A percentile compares a stretch with the other conserved stretches of the same genome.
phyloP scores from a whole-genome alignment of 2,797 vertebrate genomes.

The Erethizon dorsatum region DNA sequence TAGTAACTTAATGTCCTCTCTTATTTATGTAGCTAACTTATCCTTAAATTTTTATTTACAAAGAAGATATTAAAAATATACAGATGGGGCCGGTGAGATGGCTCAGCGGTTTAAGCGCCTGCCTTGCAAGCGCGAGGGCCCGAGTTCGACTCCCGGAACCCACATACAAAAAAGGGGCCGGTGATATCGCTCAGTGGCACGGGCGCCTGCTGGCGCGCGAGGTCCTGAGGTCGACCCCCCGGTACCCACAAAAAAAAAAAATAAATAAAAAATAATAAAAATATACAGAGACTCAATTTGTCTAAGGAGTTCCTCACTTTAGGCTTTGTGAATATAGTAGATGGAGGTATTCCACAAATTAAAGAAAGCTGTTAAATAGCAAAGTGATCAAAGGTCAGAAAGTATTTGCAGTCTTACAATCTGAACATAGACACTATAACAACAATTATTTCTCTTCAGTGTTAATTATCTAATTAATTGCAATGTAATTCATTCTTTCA shows the following conservation, averaged over 20 bases:
- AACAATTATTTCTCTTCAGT: neutral
- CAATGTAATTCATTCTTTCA: neutral
- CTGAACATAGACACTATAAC: neutral
- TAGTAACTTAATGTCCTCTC: neutral
- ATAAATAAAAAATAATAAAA: no score
- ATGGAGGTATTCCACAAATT: neutral
- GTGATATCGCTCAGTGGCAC: no score
- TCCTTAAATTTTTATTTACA: conserved; percentile 54
- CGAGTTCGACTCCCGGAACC: no score
- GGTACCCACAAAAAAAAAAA: no score
- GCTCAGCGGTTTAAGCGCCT: no score
- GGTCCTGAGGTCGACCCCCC: no score
- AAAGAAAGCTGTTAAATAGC: conserved; percentile 22
- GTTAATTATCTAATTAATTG: conserved; percentile 8
- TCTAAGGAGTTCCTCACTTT: neutral
- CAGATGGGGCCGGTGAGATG: no score
- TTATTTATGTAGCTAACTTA: conserved; percentile 50
- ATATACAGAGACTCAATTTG: neutral
- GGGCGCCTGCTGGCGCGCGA: no score
- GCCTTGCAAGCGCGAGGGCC: no score
- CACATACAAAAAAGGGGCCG: no score
- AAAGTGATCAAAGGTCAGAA: conserved; percentile 54
- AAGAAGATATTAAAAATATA: conserved; percentile 49
- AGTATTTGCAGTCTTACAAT: neutral
- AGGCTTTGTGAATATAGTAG: conserved; percentile 10